A percentile compares a stretch with the other conserved stretches of the same genome.
phyloP scores from a whole-genome alignment of 2,113 vertebrate genomes.

The Trinectes maculatus region DNA sequence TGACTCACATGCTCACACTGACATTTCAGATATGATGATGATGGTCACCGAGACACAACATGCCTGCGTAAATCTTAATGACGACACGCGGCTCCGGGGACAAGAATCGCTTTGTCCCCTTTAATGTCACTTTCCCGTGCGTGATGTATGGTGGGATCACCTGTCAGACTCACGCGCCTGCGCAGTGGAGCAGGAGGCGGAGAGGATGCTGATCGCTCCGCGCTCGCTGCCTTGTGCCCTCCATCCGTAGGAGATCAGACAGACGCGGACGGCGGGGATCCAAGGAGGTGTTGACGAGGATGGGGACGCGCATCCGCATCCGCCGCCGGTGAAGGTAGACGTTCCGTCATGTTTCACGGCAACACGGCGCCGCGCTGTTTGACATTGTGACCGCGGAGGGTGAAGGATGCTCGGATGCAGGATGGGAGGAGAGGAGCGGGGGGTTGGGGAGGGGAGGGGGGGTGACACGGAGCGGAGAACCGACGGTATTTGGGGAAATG shows the following conservation, averaged over 20 bases:
- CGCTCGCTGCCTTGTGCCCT: conserved; percentile 72
- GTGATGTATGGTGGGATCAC: conserved; percentile 82
- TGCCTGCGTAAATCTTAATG: conserved; percentile 9
- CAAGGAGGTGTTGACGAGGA: conserved; percentile 55
- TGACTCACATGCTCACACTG: conserved; percentile 18
- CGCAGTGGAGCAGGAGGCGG: conserved; percentile 77
- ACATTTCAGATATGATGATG: conserved; percentile 34
- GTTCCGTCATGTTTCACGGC: not conserved
- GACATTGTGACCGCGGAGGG: conserved; percentile 79
- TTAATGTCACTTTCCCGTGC: conserved; percentile 81
- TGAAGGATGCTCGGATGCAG: conserved; percentile 74
- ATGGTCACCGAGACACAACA: conserved; percentile 7
- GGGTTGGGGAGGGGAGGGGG: conserved; percentile 62
- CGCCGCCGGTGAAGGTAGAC: conserved; percentile 62
- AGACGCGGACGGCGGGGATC: conserved; percentile 43
- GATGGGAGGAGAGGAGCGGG: conserved; percentile 2
- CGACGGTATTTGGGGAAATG: conserved; percentile 52
- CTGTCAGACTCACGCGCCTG: conserved; percentile 82
- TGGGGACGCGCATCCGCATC: conserved; percentile 58
- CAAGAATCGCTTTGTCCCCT: conserved; percentile 72
- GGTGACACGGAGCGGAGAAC: conserved; percentile 30
- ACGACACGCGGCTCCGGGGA: conserved; percentile 48
- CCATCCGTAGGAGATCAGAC: conserved; percentile 67
- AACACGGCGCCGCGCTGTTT: conserved; percentile 51
- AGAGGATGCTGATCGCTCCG: conserved; percentile 72